Percentiles rank a stretch among this genome's conserved stretches.
phyloP scores from a whole-genome alignment of 2,888 invertebrate genomes.

The Agrotis exclamationis region DNA sequence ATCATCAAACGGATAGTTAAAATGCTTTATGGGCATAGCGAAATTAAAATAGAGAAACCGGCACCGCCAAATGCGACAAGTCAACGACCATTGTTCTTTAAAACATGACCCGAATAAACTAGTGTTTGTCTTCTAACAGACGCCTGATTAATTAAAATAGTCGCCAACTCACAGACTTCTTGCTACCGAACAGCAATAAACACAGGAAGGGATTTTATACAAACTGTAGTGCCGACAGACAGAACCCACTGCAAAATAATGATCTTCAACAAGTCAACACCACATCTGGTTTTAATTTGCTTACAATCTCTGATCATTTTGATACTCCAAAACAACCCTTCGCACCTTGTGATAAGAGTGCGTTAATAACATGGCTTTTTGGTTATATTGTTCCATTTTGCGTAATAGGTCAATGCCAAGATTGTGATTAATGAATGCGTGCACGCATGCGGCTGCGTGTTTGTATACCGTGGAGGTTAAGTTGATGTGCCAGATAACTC shows the following conservation, averaged over 20 bases:
- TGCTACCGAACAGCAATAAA: conserved; percentile 51
- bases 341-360: conserved; percentile 50
- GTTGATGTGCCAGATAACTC: conserved; percentile 31
- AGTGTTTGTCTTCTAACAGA: conserved; percentile 36
- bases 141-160: conserved; percentile 43
- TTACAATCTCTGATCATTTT: conserved; percentile 41
- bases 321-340: conserved; percentile 50
- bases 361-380: conserved; percentile 49
- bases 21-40: conserved; percentile 24
- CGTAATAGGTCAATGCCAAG: conserved; percentile 75
- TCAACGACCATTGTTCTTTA: conserved; percentile 57
- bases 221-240: conserved; percentile 63
- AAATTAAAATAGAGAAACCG: conserved; percentile 49
- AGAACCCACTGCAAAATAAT: conserved; percentile 74
- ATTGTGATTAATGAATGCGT: conserved; percentile 64
- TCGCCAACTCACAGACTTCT: conserved; percentile 44
- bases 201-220: conserved; percentile 44
- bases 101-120: conserved; percentile 50
- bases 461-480: conserved; percentile 45
- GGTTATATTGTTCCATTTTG: conserved; percentile 68
- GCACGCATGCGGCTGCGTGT: conserved; percentile 46
- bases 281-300: conserved; percentile 71
- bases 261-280: conserved; percentile 60
- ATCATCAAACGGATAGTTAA: conserved; percentile 35
- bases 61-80: conserved; percentile 47